These are phyloP conservation scores for Cataglyphis hispanica DNA, from an alignment of 1,140 invertebrate genomes.

Conservation along the genomic window DNA sequence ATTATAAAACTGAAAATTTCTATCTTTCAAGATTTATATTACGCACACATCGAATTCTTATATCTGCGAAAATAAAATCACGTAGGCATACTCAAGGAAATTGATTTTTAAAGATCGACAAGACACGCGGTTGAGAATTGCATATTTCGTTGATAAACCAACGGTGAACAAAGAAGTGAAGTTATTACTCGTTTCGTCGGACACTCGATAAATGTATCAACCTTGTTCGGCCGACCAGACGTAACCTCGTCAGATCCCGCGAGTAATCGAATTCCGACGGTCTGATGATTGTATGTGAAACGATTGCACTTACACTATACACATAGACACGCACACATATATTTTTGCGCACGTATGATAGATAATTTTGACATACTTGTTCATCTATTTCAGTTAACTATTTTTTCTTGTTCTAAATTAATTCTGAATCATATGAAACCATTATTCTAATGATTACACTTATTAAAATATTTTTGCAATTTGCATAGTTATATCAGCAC, in stretches of 20 bases:
- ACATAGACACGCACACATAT: not conserved
- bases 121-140: not conserved
- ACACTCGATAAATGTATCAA: constrained; percentile 40
- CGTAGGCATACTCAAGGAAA: constrained; percentile 8
- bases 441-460: constrained; percentile 2
- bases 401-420: constrained; percentile 32
- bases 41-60: not conserved
- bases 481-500: not conserved
- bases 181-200: constrained; percentile 23
- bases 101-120: constrained; percentile 28
- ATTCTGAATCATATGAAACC: constrained; percentile 2
- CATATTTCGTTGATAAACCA: not conserved
- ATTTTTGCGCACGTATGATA: not conserved
- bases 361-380: constrained; percentile 43
- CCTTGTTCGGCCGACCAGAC: not conserved
- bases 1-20: no score
- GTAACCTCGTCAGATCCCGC: constrained; percentile 8
- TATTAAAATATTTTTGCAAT: constrained; percentile 4
- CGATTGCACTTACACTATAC: not conserved
- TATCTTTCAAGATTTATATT: not conserved
- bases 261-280: constrained; percentile 40
- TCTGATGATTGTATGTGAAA: constrained; percentile 36
- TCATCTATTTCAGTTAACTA: constrained; percentile 6
- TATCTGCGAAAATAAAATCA: not conserved
- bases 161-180: not conserved